These are phyloP conservation scores for Rhizoglyphus robini DNA, from an alignment of 1,140 invertebrate species.

Conservation along the genomic window DNA sequence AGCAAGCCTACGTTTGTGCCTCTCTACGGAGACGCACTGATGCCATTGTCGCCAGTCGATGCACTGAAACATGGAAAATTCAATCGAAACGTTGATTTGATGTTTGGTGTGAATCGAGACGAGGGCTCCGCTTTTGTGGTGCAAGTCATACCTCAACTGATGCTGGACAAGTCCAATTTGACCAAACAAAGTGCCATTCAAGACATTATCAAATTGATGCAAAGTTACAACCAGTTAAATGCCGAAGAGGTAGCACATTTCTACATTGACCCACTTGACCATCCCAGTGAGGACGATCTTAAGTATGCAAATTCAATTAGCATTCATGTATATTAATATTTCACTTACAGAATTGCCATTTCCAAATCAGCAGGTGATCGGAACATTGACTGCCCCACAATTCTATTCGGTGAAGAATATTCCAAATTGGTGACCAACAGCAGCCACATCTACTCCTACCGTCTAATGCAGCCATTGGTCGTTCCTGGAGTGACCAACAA, in stretches of 20 bases:
- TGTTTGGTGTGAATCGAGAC: not conserved
- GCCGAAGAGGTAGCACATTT: not conserved
- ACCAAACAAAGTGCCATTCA: not conserved
- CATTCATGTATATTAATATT: too few species aligned
- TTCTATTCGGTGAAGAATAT: too few species aligned
- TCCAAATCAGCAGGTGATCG: too few species aligned
- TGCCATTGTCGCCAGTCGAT: constrained; percentile 14
- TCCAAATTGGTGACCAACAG: too few species aligned
- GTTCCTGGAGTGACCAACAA: not conserved
- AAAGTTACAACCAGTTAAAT: not conserved
- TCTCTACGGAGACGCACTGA: not conserved
- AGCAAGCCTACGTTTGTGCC: not conserved
- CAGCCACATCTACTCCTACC: too few species aligned
- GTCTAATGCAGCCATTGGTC: not conserved
- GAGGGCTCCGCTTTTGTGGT: constrained; percentile 14
- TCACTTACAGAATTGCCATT: too few species aligned
- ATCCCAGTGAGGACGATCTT: not conserved
- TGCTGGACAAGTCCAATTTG: not conserved
- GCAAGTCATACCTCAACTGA: not conserved
- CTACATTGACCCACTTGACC: not conserved
- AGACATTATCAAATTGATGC: not conserved
- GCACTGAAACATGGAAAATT: constrained; percentile 13
- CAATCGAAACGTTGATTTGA: not conserved
- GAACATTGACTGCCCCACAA: too few species aligned
- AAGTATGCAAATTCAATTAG: not conserved